These are phyloP conservation scores for Cyclopterus lumpus DNA, from an alignment of 2,797 vertebrate genomes.

Conservation along the genomic window DNA sequence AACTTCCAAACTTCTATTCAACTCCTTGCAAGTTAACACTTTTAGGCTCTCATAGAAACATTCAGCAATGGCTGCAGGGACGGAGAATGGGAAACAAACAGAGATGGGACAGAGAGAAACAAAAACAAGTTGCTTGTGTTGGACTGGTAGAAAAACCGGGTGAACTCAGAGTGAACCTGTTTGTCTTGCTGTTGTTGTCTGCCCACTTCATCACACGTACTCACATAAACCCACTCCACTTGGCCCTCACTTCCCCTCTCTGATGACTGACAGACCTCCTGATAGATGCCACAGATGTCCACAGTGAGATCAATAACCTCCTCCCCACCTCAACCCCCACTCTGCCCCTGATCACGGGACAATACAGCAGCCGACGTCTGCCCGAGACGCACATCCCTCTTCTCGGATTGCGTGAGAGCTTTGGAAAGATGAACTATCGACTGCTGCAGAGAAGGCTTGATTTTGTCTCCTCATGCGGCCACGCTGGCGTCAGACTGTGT, in stretches of 20 bases:
- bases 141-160: constrained; percentile 21
- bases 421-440: constrained; percentile 57
- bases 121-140: constrained; percentile 49
- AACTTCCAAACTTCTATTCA: constrained; percentile 29
- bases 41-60: neutral
- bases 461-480: constrained; percentile 33
- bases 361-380: neutral
- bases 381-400: constrained; percentile 52
- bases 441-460: constrained; percentile 30
- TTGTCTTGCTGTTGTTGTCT: constrained; percentile 55
- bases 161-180: constrained; percentile 76
- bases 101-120: constrained; percentile 6
- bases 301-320: constrained; percentile 64
- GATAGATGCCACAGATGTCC: constrained; percentile 70
- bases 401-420: constrained; percentile 58
- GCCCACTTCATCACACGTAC: constrained; percentile 35
- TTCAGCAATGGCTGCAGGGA: neutral
- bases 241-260: constrained; percentile 58
- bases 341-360: constrained; percentile 27
- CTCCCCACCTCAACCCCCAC: constrained; percentile 16
- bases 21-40: constrained; percentile 33
- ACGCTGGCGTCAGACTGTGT: constrained; percentile 60
- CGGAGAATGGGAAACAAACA: constrained; percentile 15
- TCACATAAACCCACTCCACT: constrained; percentile 33
- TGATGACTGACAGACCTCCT: constrained; percentile 43